Evolutionary conservation across 1,140 invertebrate genomes (phyloP), one percentile per base, ranked within the genome.

Genomic region (Aleiodes sp.): DNA sequence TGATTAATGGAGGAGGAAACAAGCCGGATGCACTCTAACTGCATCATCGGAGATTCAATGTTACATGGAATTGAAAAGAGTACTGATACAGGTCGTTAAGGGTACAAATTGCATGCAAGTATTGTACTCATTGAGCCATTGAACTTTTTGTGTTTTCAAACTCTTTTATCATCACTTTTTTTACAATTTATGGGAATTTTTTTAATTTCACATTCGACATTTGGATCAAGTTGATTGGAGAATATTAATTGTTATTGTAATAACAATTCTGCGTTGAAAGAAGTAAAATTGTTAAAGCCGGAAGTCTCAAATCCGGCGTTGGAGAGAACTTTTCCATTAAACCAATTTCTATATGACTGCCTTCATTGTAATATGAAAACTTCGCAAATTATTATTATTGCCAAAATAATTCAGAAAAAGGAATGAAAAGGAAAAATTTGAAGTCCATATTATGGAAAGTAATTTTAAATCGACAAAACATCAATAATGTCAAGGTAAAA

Each of bases 191-290:
- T 46, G 46, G 46, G 46, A 52, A 52, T n/a, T n/a, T n/a, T n/a
- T n/a, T n/a, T n/a, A n/a, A n/a, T n/a, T n/a, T n/a, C n/a, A n/a
- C n/a, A 52, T 4, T 24, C 19, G 16, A 2, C 46, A 52, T 52
- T 52, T 4, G 19, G 46, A 52, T 52, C 26, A 52, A 46, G 9
- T 52, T 24, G 46, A 52, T 24, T 10, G n/a, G n/a, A n/a, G 39
- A 16, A 16, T 52, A 52, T 52, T 52, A 52, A 52, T 52, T 52
- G 26, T n/a, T n/a, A n/a, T n/a, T n/a, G n/a, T n/a, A n/a, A n/a
- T n/a, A n/a, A n/a, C n/a, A n/a, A n/a, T n/a, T n/a, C n/a, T 52
- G 46, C 19, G 46, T 16, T 16, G 46, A 24, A 12, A 9, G 3
- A 24, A 52, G 8, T 3, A 52, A 16, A 52, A 52, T 52, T 9